Percentiles rank a stretch among this genome's conserved stretches.
Evolutionary conservation across 1,140 invertebrate genomes (phyloP).

Genomic region (Psilanteris sp.): DNA sequence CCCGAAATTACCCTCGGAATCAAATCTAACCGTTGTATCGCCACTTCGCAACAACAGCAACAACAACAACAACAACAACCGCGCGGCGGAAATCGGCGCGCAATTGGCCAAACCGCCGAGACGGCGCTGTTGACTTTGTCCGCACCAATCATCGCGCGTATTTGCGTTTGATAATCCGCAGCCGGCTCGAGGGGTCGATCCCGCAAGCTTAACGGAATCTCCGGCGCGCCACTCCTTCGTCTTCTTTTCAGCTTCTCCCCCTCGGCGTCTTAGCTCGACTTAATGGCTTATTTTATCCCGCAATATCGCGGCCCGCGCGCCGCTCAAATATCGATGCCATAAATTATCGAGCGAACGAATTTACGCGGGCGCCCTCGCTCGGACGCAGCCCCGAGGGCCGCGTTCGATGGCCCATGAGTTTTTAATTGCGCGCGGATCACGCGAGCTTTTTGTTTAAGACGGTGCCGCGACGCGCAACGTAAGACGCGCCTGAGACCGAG

Average conservation of each 20-base stretch:
- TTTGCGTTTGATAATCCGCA: conserved; percentile 80
- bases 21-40: conserved; percentile 60
- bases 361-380: no score
- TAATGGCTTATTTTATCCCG: conserved; percentile 78
- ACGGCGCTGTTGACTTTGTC: conserved; percentile 74
- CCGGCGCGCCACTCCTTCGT: conserved; percentile 64
- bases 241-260: conserved; percentile 29
- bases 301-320: conserved; percentile 71
- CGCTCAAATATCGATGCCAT: conserved; percentile 62
- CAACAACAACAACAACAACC: not conserved
- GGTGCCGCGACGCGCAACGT: not conserved
- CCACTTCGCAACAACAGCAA: conserved; percentile 38
- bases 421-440: conserved; percentile 39
- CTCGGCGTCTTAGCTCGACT: conserved; percentile 66
- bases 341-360: conserved; percentile 60
- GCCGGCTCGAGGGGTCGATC: conserved; percentile 78
- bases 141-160: conserved; percentile 78
- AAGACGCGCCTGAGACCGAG: conserved; percentile 41
- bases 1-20: conserved; percentile 73
- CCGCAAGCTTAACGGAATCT: conserved; percentile 79
- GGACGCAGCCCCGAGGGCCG: no score
- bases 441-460: conserved; percentile 30
- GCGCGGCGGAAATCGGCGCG: conserved; percentile 1
- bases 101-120: no score
- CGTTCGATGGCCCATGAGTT: conserved; percentile 18